Evolutionary conservation across 1,140 invertebrate species (phyloP).

Genomic region (Zaprionus africanus): DNA sequence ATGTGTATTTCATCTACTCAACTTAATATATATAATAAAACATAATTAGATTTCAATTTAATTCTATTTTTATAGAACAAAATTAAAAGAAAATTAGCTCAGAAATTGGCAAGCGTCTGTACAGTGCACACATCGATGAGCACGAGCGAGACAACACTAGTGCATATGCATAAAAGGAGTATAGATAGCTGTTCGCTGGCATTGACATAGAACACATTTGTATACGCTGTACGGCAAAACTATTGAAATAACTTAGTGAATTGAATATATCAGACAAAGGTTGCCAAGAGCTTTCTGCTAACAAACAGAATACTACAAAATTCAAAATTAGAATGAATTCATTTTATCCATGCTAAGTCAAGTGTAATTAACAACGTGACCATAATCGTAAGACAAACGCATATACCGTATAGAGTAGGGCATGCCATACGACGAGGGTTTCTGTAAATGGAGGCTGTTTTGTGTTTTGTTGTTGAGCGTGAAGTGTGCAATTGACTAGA

Average conservation of each 20-base stretch:
- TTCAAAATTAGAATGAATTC: neutral
- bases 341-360: neutral
- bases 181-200: conserved; percentile 37
- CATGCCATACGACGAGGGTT: conserved; percentile 66
- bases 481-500: conserved; percentile 73
- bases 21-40: neutral
- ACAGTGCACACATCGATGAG: conserved; percentile 15
- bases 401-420: conserved; percentile 34
- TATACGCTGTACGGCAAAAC: conserved; percentile 22
- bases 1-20: neutral
- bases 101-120: conserved; percentile 13
- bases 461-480: conserved; percentile 77
- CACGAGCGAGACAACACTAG: conserved; percentile 41
- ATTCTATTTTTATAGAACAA: neutral
- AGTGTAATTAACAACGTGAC: neutral
- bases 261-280: neutral
- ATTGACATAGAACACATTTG: neutral
- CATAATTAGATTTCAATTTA: neutral
- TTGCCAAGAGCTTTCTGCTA: neutral
- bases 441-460: conserved; percentile 76
- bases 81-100: neutral
- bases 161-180: conserved; percentile 42
- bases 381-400: neutral
- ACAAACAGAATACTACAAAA: neutral
- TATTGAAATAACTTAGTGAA: neutral